Conservation (phyloP, 2,797 vertebrate genomes). For the Melanotaenia boesemani region DNA sequence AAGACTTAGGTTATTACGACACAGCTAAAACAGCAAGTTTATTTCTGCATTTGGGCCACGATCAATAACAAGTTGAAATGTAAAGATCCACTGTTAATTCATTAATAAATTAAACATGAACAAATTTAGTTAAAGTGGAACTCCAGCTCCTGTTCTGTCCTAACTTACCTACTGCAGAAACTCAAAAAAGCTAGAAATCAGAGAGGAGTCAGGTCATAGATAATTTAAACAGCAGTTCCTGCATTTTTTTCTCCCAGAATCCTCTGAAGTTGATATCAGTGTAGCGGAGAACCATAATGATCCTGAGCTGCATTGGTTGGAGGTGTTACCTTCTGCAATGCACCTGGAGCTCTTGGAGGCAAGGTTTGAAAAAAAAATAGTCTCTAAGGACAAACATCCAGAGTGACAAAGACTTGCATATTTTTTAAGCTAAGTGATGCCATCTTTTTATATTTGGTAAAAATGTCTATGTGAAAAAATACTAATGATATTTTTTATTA, state of each 20-base stretch:
- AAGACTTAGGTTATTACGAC: slow-evolving; percentile 1
- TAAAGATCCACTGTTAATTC: background rate
- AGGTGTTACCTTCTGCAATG: background rate
- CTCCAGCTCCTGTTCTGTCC: background rate
- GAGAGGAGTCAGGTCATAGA: background rate
- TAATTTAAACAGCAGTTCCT: background rate
- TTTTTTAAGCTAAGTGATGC: too few species aligned
- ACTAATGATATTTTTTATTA: too few species aligned
- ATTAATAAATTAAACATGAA: background rate
- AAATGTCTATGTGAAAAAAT: too few species aligned
- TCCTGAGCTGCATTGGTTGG: background rate
- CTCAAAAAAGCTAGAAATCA: background rate
- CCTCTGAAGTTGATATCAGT: background rate
- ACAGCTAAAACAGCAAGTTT: background rate
- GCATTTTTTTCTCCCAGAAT: background rate
- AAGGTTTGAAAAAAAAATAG: background rate
- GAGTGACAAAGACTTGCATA: background rate
- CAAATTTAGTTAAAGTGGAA: background rate
- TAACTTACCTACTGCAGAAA: background rate
- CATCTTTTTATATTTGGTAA: too few species aligned
- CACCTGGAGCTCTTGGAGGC: background rate
- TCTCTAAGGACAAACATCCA: background rate
- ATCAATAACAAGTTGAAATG: background rate
- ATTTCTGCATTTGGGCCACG: background rate
- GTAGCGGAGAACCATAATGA: background rate